Evolutionary conservation across 1,140 invertebrate genomes (phyloP).

Genomic region (Drosophila sproati): DNA sequence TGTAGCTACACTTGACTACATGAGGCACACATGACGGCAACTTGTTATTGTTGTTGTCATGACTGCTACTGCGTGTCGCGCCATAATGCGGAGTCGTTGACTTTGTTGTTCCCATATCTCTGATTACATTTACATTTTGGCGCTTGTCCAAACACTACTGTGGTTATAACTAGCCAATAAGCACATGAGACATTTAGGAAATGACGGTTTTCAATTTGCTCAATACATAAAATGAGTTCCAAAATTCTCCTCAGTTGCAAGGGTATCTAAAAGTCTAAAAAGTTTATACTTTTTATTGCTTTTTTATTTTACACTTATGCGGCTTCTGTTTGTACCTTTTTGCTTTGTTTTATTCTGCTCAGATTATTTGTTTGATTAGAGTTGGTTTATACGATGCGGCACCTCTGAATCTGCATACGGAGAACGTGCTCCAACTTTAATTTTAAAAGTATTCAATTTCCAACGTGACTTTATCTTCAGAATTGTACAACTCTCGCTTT

Average conservation of each 20-base stretch:
- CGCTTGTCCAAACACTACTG: slow-evolving; percentile 10
- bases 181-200: neutral
- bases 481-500: too few species aligned
- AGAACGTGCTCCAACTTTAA: neutral
- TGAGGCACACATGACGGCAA: slow-evolving; percentile 40
- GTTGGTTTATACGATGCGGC: slow-evolving; percentile 48
- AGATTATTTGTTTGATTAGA: slow-evolving; percentile 65
- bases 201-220: neutral
- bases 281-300: slow-evolving; percentile 11
- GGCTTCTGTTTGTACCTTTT: slow-evolving; percentile 49
- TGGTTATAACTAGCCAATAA: slow-evolving; percentile 13
- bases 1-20: slow-evolving; percentile 72
- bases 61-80: slow-evolving; percentile 24
- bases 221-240: too few species aligned
- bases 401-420: too few species aligned
- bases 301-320: slow-evolving; percentile 36
- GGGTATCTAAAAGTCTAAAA: neutral
- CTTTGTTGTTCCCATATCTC: slow-evolving; percentile 37
- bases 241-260: neutral
- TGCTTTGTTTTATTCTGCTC: slow-evolving; percentile 2
- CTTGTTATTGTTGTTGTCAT: slow-evolving; percentile 48
- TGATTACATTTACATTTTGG: slow-evolving; percentile 62
- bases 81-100: slow-evolving; percentile 3
- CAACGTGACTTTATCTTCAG: too few species aligned
- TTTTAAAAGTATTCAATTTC: too few species aligned